phyloP scores from a whole-genome alignment of 2,797 vertebrate genomes.

The Clarias pachynema region DNA sequence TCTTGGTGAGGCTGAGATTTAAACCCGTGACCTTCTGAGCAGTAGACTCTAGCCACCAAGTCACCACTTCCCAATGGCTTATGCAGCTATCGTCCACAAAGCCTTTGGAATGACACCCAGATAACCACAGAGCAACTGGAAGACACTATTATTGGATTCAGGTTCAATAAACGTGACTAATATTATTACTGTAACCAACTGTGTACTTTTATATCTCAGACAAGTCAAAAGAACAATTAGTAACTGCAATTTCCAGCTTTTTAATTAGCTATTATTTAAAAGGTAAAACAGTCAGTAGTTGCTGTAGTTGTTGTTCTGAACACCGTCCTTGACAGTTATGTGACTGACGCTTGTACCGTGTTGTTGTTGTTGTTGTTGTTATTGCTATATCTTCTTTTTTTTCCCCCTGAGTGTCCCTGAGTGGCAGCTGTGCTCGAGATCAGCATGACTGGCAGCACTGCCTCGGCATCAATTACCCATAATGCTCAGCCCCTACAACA shows the following conservation, averaged over 20 bases:
- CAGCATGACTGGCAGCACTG: slow-evolving; percentile 58
- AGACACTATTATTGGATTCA: not conserved
- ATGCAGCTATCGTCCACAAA: not conserved
- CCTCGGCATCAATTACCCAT: slow-evolving; percentile 52
- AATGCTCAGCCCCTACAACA: slow-evolving; percentile 57
- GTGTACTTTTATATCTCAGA: not conserved
- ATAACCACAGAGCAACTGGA: not conserved
- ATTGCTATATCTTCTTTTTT: not conserved
- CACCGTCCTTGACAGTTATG: not conserved
- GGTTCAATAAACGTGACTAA: not conserved
- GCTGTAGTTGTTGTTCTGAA: not conserved
- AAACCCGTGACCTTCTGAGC: not conserved
- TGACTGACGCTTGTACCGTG: not conserved
- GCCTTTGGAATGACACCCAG: not conserved
- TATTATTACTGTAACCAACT: not conserved
- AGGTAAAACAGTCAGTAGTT: not conserved
- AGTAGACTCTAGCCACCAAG: not conserved
- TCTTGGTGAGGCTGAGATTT: not conserved
- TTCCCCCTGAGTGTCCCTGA: slow-evolving; percentile 24
- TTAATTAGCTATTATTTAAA: not conserved
- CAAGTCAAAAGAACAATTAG: not conserved
- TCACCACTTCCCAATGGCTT: not conserved
- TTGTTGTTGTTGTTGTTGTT: not conserved
- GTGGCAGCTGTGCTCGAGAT: slow-evolving; percentile 56
- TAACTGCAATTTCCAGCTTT: not conserved